phyloP scores from a whole-genome alignment of 2,888 invertebrate genomes.

The Embidobia sp. region DNA sequence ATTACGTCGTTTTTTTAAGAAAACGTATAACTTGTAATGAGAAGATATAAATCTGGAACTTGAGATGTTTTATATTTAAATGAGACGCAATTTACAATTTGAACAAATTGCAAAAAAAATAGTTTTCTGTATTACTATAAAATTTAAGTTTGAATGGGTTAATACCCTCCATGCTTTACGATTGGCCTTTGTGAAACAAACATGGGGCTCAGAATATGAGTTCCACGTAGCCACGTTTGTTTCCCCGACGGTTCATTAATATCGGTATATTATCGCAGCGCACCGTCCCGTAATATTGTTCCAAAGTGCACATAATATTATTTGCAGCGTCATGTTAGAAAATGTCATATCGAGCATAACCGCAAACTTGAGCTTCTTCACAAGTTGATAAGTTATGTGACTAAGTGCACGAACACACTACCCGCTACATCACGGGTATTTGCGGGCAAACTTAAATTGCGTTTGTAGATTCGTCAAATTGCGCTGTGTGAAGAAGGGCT shows the following conservation, averaged over 20 bases:
- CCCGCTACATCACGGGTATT: slow-evolving; percentile 32
- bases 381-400: slow-evolving; percentile 44
- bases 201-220: neutral
- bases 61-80: no score
- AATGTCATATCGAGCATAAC: slow-evolving; percentile 42
- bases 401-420: slow-evolving; percentile 40
- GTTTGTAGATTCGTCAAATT: no score
- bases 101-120: no score
- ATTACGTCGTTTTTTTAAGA: no score
- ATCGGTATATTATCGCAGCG: slow-evolving; percentile 30
- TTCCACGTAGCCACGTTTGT: slow-evolving; percentile 8
- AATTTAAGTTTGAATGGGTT: no score
- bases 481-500: no score
- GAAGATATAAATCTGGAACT: no score
- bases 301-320: slow-evolving; percentile 43
- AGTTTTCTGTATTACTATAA: no score
- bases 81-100: no score
- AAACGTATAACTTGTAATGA: no score
- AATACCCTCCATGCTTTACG: no score
- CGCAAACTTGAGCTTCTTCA: slow-evolving; percentile 38
- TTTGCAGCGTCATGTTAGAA: slow-evolving; percentile 30
- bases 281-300: slow-evolving; percentile 27
- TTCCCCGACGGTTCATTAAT: slow-evolving; percentile 22
- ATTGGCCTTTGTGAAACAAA: no score
- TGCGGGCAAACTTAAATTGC: slow-evolving; percentile 51